These are phyloP conservation scores for Nerophis lumbriciformis DNA, from an alignment of 2,113 vertebrate species.

Conservation along the genomic window DNA sequence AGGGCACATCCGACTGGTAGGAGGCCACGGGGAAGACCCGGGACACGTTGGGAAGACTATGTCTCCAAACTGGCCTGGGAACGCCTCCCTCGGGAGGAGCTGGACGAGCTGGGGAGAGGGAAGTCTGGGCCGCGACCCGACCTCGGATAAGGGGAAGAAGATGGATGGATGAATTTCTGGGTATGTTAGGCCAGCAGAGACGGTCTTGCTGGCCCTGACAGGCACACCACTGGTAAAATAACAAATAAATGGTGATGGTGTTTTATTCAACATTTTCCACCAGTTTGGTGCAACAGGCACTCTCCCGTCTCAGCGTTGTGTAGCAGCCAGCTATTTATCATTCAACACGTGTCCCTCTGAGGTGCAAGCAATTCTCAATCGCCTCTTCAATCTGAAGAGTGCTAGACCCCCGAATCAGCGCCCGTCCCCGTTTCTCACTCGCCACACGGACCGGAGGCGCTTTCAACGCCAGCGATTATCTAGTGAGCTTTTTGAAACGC, in stretches of 20 bases:
- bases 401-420: slow-evolving; percentile 29
- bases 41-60: too few relatives aligned
- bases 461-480: slow-evolving; percentile 57
- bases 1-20: too few relatives aligned
- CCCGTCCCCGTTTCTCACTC: slow-evolving; percentile 53
- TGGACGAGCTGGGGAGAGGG: too few relatives aligned
- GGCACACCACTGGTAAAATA: too few relatives aligned
- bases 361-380: slow-evolving; percentile 35
- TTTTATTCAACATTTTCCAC: background rate
- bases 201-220: too few relatives aligned
- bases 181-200: too few relatives aligned
- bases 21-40: too few relatives aligned
- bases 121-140: too few relatives aligned
- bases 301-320: slow-evolving; percentile 7
- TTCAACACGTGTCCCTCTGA: slow-evolving; percentile 29
- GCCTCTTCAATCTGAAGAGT: slow-evolving; percentile 41
- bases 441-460: slow-evolving; percentile 45
- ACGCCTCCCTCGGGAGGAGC: too few relatives aligned
- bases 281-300: background rate
- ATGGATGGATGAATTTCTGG: too few relatives aligned
- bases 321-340: slow-evolving; percentile 31
- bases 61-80: too few relatives aligned
- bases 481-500: slow-evolving; percentile 58
- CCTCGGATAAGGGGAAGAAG: too few relatives aligned
- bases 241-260: background rate